Conservation (phyloP, 2,888 invertebrate genomes). For the Phania funesta region DNA sequence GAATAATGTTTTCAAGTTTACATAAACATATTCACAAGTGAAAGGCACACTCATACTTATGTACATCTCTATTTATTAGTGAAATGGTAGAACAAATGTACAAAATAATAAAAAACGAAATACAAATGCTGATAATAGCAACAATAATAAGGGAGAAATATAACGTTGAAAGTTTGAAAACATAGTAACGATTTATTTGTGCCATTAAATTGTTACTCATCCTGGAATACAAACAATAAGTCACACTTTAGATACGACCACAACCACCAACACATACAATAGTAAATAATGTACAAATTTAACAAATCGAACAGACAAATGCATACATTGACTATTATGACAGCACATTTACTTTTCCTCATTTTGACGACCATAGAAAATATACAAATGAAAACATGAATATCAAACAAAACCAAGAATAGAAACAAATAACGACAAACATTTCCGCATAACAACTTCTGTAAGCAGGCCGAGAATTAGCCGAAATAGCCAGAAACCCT, state of each 20-base stretch:
- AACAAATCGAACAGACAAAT: conserved; percentile 14
- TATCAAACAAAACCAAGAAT: background rate
- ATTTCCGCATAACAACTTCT: conserved; percentile 55
- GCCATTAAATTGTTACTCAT: background rate
- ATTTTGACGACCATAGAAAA: background rate
- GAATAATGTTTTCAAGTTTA: conserved; percentile 26
- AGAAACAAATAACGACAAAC: no score
- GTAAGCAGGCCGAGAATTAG: no score
- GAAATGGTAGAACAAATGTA: no score
- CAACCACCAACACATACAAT: background rate
- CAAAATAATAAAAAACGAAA: no score
- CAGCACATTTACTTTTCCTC: background rate
- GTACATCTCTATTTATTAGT: no score
- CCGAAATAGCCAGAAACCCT: no score
- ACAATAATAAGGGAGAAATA: background rate
- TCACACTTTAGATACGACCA: no score
- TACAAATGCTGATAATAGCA: no score
- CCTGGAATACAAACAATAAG: background rate
- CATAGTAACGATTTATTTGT: conserved; percentile 38
- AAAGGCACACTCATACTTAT: background rate
- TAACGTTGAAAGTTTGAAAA: background rate
- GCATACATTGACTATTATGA: no score
- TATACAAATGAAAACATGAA: background rate
- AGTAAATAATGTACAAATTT: background rate
- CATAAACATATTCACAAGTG: no score